Conservation (phyloP, 1,140 invertebrate genomes). For the Agrilus planipennis region DNA sequence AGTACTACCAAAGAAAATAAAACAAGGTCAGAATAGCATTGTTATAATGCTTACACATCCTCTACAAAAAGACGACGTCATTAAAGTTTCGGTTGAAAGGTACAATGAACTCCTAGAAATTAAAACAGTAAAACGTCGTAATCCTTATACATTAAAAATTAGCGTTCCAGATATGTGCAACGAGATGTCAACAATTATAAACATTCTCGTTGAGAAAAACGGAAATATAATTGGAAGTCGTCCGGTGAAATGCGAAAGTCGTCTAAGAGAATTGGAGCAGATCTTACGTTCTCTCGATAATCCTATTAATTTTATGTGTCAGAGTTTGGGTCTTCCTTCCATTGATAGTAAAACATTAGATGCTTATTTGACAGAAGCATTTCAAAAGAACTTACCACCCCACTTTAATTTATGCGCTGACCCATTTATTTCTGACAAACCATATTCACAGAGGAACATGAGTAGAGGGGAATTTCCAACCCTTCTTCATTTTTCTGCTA, state of each 20-base stretch:
- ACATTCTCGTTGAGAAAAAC: slow-evolving; percentile 66
- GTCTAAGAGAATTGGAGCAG: slow-evolving; percentile 68
- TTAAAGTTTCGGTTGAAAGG: slow-evolving; percentile 64
- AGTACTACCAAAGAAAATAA: slow-evolving; percentile 66
- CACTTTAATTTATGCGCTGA: slow-evolving; percentile 47
- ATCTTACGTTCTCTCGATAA: slow-evolving; percentile 63
- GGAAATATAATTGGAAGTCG: slow-evolving; percentile 60
- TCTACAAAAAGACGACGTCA: slow-evolving; percentile 54
- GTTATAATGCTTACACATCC: slow-evolving; percentile 66
- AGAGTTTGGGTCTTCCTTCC: slow-evolving; percentile 66
- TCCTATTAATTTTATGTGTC: slow-evolving; percentile 76
- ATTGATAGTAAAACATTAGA: slow-evolving; percentile 66
- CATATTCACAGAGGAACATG: background rate
- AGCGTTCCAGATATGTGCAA: slow-evolving; percentile 63
- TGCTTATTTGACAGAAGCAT: slow-evolving; percentile 64
- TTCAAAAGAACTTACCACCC: slow-evolving; percentile 68
- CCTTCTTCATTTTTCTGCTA: slow-evolving; percentile 74
- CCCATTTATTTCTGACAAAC: background rate
- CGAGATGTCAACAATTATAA: slow-evolving; percentile 70
- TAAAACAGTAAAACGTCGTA: slow-evolving; percentile 58
- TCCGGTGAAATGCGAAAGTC: slow-evolving; percentile 75
- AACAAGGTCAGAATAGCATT: slow-evolving; percentile 74
- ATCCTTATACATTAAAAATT: slow-evolving; percentile 71
- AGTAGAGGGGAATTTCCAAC: slow-evolving; percentile 79
- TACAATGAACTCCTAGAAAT: slow-evolving; percentile 66